Evolutionary conservation across 2,797 vertebrate species (phyloP), one percentile per base, ranked within the genome.

Genomic region (Acrossocheilus wenchowensis): DNA sequence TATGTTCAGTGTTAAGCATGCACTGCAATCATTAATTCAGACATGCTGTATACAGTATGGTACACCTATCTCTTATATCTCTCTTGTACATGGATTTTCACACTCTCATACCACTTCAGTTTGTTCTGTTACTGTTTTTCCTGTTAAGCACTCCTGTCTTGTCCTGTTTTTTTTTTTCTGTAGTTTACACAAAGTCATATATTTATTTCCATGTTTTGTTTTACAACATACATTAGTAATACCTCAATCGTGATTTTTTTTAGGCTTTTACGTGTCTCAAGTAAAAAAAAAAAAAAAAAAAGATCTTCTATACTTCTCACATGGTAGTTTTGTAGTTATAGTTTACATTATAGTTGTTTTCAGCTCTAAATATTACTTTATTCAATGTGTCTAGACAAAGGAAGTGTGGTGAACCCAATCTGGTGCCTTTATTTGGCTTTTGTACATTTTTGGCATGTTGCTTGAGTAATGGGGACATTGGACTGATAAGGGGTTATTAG

Each of bases 401-500:
- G 52, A 83, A 8, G 26, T 48, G 45, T 41, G 36, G 50, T 69
- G 68, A 73, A 45, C 69, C 26, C 2, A n/a, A 64, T 36, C 26
- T 50, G 12, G 72, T 64, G 71, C 11, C 57, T 64, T 19, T 26
- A 45, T 74, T 39, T 77, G 34, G 45, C n/a, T 6, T 68, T 81
- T 79, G 3, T 36, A 75, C 0, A 85, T 78, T 82, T 77, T 64
- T 78, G 80, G 39, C 30, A 36, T 89, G 89, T 86, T 17, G 72
- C 84, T 86, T 23, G 81, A 86, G 71, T 86, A 88, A 75, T 89
- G 41, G 84, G 81, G 60, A 43, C 68, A 73, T 57, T 62, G 84
- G 89, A 84, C 15, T 81, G 84, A 48, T 90, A 87, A 84, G 52
- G 82, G 88, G 80, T 92, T 91, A 94, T 94, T 91, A 91, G 90